Percentiles rank a stretch among this genome's conserved stretches.
phyloP scores from a whole-genome alignment of 1,140 invertebrate genomes.

The Lucilia sericata region DNA sequence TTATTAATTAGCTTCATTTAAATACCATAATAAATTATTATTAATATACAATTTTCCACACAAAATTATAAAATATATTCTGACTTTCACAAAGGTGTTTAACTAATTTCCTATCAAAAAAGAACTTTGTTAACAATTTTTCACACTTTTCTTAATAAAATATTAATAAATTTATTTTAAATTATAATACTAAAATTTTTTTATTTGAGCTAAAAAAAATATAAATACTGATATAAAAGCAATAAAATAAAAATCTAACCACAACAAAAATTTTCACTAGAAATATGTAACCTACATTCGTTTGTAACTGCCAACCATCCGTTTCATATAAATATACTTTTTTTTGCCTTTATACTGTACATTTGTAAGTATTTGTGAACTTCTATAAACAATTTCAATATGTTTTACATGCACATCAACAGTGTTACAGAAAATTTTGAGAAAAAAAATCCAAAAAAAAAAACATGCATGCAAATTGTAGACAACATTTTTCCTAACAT shows the following conservation, averaged over 20 bases:
- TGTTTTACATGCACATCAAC: slow-evolving; percentile 22
- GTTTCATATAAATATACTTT: not conserved
- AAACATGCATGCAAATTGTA: slow-evolving; percentile 17
- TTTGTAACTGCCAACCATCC: not conserved
- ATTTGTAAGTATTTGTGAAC: not conserved
- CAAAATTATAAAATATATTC: too few relatives aligned
- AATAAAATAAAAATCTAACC: not conserved
- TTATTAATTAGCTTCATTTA: too few relatives aligned
- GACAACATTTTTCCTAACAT: slow-evolving; percentile 33
- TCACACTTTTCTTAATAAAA: too few relatives aligned
- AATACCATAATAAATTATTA: too few relatives aligned
- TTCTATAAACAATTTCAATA: not conserved
- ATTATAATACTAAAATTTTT: too few relatives aligned
- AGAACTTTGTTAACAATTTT: too few relatives aligned
- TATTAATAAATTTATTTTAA: too few relatives aligned
- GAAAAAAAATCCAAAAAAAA: not conserved
- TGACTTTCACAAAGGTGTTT: too few relatives aligned
- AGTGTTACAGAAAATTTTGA: not conserved
- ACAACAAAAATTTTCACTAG: slow-evolving; percentile 12
- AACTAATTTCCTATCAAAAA: too few relatives aligned
- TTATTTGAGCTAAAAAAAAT: too few relatives aligned
- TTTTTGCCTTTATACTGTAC: not conserved
- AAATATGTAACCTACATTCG: slow-evolving; percentile 39
- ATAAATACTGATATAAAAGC: too few relatives aligned
- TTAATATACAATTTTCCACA: too few relatives aligned